Evolutionary conservation across 2,888 invertebrate species (phyloP).

Genomic region (Anthrax anthrax): DNA sequence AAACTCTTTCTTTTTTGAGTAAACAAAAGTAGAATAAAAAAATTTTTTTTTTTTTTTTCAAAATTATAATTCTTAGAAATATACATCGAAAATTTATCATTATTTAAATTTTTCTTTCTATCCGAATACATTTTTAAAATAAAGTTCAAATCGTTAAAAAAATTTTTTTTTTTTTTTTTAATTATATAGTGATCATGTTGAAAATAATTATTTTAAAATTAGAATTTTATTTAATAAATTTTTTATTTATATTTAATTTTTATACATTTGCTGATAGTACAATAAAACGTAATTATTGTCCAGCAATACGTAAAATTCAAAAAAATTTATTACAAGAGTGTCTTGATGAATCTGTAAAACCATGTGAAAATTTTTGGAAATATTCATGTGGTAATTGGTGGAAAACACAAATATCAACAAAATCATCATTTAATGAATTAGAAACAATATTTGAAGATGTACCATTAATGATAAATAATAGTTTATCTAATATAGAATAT

Average conservation of each 20-base stretch:
- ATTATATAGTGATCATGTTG: too few species aligned
- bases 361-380: not conserved
- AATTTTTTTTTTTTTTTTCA: too few species aligned
- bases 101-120: too few species aligned
- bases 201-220: not conserved
- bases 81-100: too few species aligned
- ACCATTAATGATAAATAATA: not conserved
- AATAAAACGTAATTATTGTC: not conserved
- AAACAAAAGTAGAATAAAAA: too few species aligned
- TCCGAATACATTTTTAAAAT: too few species aligned
- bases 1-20: too few species aligned
- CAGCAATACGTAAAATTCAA: not conserved
- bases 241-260: too few species aligned
- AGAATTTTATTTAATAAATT: too few species aligned
- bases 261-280: too few species aligned
- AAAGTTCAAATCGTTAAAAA: not conserved
- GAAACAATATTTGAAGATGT: not conserved
- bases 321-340: not conserved
- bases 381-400: constrained; percentile 4
- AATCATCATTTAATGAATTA: not conserved
- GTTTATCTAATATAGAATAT: not conserved
- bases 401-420: not conserved
- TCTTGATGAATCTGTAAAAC: not conserved
- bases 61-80: too few species aligned
- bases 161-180: not conserved